A percentile compares a stretch with the other conserved stretches of the same genome.
These are phyloP conservation scores for Mesodorylaimus sp. DNA, from an alignment of 2,888 invertebrate species.

Conservation along the genomic window DNA sequence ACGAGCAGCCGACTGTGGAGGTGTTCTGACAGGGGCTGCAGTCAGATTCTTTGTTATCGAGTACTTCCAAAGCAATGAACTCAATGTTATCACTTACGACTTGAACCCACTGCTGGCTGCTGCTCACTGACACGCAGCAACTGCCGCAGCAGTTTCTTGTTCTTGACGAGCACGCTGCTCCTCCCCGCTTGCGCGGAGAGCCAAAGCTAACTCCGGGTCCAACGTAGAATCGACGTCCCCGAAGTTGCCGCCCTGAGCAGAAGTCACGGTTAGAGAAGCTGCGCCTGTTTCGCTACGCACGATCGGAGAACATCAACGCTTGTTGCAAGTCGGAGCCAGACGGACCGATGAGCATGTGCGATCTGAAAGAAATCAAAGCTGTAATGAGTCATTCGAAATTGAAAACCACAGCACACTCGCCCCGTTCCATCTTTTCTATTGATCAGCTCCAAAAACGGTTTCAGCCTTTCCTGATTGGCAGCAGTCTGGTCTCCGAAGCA, in stretches of 20 bases:
- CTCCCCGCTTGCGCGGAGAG: slow-evolving; percentile 39
- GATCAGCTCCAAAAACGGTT: slow-evolving; percentile 72
- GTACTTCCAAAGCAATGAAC: no score
- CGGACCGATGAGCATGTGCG: slow-evolving; percentile 85
- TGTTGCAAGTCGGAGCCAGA: slow-evolving; percentile 83
- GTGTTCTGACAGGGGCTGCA: no score
- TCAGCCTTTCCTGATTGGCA: slow-evolving; percentile 61
- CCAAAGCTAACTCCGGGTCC: slow-evolving; percentile 88
- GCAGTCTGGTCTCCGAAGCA: slow-evolving; percentile 83
- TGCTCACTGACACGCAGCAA: slow-evolving; percentile 13
- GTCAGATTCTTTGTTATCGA: no score
- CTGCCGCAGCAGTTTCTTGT: slow-evolving; percentile 24
- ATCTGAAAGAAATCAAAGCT: slow-evolving; percentile 42
- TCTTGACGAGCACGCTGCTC: slow-evolving; percentile 39
- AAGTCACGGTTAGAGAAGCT: slow-evolving; percentile 38
- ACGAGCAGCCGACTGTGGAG: no score
- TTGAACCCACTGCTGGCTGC: slow-evolving; percentile 5
- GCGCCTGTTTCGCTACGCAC: slow-evolving; percentile 68
- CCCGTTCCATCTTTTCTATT: slow-evolving; percentile 56
- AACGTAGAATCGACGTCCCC: slow-evolving; percentile 99
- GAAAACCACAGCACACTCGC: no score
- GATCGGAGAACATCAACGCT: slow-evolving; percentile 74
- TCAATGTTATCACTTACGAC: no score
- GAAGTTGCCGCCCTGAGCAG: slow-evolving; percentile 52
- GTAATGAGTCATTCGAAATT: slow-evolving; percentile 12